Base-by-base conservation (phyloP, 2,113 vertebrate genomes). In the Numenius arquata region DNA sequence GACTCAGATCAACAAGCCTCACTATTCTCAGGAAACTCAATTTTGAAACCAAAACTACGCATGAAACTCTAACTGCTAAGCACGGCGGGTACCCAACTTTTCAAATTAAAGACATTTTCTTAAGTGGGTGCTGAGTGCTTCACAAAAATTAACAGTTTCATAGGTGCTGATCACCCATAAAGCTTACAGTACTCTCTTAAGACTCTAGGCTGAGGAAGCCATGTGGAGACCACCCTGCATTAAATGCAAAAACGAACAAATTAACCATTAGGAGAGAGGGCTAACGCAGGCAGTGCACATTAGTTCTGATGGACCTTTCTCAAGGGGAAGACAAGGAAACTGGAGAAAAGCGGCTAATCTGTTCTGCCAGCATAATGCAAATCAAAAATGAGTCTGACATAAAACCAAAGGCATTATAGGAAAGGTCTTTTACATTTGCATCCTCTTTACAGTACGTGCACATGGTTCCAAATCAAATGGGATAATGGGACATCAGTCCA, bases 241-340 rank as follows among this genome's bases (percentile, higher is more conserved):
- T 75, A 63, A 95, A 67, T 5, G 5, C 8, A 61, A 87, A 93
- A 81, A 67, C 12, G 5, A 83, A 58, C 21, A 38, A 78, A 86
- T 23, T 52, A 43, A 77, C 50, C 79, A 68, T 58, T 67, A 78
- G 70, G 11, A 55, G n/a, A 90, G 43, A 84, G 22, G 56, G 73
- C 21, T 83, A 73, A 45, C 23, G 62, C 19, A 56, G 45, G 18
- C 20, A n/a, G 12, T 8, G 8, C 15, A 55, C 0, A 0, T 62
- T 29, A 71, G 65, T 7, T 84, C 45, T 75, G 50, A 68, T 3
- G 20, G 43, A 63, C 26, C 30, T 86, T 71, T 87, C 67, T 61
- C 41, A 87, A 6, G 2, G 4, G 34, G 32, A 73, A 58, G 25
- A 71, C 36, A 55, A 45, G 52, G 4, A 29, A 68, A 66, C 11